phyloP scores from a whole-genome alignment of 2,797 vertebrate species.

The Okamejei kenojei region DNA sequence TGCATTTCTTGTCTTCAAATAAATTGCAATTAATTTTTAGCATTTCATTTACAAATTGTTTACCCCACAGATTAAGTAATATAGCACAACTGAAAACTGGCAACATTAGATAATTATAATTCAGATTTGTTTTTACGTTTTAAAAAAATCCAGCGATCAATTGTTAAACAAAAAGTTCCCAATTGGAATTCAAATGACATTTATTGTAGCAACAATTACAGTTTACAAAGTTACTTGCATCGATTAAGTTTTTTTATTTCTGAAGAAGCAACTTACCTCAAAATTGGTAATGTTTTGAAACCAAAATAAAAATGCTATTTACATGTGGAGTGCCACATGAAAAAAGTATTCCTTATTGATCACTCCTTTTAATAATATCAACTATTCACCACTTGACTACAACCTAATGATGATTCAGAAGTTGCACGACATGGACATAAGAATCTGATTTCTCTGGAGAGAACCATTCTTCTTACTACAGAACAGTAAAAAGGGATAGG shows the following conservation, averaged over 20 bases:
- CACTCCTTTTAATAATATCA: background rate
- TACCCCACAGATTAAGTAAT: conserved; percentile 7
- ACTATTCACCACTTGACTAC: background rate
- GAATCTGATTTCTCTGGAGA: background rate
- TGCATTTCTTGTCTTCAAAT: background rate
- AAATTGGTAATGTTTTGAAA: background rate
- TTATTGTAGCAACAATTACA: background rate
- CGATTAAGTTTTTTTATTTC: background rate
- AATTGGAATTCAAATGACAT: background rate
- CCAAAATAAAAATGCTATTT: background rate
- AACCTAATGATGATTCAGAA: background rate
- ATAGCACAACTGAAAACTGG: background rate
- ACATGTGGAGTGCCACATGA: background rate
- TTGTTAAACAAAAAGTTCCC: background rate
- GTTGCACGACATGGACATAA: background rate
- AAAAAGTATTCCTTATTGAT: too few relatives aligned
- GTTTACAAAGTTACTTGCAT: background rate
- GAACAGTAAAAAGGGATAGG: background rate
- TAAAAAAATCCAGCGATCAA: background rate
- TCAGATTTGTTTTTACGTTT: background rate
- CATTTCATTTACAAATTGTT: background rate
- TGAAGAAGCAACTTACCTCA: background rate
- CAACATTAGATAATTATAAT: background rate
- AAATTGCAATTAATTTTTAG: conserved; percentile 21
- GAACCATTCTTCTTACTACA: background rate